Evolutionary conservation across 2,113 vertebrate species (phyloP).

Genomic region (Circaetus gallicus): DNA sequence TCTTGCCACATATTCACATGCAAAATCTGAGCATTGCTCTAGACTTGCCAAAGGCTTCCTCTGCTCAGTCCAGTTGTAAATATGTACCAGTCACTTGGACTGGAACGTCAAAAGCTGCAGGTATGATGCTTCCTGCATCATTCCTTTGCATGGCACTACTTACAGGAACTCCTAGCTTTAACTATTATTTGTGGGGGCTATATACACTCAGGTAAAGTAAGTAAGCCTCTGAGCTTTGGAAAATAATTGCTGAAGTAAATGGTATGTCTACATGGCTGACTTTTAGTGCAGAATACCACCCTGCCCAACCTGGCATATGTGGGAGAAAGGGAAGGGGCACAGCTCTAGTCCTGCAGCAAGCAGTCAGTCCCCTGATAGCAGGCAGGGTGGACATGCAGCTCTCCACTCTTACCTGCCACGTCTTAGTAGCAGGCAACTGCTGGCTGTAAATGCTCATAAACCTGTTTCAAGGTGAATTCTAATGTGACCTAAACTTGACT

Average conservation of each 20-base stretch:
- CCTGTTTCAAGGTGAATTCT: not conserved
- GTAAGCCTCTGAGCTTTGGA: not conserved
- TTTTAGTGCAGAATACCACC: not conserved
- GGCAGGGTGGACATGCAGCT: fast-evolving
- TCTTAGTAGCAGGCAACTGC: not conserved
- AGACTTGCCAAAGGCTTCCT: not conserved
- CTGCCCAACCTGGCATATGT: fast-evolving
- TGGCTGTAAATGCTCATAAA: not conserved
- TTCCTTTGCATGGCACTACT: not conserved
- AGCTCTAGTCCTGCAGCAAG: not conserved
- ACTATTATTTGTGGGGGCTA: not conserved
- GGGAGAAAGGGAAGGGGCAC: not conserved
- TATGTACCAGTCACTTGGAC: not conserved
- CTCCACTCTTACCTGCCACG: not conserved
- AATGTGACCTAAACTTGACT: not conserved
- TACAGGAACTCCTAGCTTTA: not conserved
- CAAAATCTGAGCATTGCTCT: not conserved
- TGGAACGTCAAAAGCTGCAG: not conserved
- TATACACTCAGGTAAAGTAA: not conserved
- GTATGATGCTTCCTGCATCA: not conserved
- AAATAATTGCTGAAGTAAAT: not conserved
- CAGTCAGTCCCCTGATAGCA: not conserved
- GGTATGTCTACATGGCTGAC: not conserved
- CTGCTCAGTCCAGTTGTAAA: not conserved
- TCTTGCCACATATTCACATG: not conserved